A percentile compares a stretch with the other conserved stretches of the same genome.
Conservation (phyloP, 2,888 invertebrate species). For the Ormyrus rosae region DNA sequence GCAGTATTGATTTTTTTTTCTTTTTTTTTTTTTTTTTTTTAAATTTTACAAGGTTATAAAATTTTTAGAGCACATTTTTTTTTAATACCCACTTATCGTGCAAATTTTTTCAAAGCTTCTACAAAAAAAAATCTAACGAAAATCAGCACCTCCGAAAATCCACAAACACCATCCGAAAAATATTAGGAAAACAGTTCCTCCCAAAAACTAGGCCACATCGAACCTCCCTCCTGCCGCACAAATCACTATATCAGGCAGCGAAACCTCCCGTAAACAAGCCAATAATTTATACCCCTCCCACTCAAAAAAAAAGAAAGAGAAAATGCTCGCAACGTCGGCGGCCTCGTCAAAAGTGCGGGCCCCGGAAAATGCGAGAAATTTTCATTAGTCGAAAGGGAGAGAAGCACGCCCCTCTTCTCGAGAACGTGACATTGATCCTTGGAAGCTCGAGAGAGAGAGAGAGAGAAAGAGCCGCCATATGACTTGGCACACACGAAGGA, state of each 20-base stretch:
- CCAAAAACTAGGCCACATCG: too few relatives aligned
- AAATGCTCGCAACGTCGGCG: not conserved
- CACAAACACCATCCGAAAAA: too few relatives aligned
- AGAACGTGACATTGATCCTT: slow-evolving; percentile 61
- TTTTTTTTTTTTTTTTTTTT: too few relatives aligned
- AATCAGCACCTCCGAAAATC: too few relatives aligned
- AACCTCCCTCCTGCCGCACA: not conserved
- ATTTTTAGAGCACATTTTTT: too few relatives aligned
- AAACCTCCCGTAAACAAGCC: not conserved
- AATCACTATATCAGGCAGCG: not conserved
- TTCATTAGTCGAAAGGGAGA: slow-evolving; percentile 62
- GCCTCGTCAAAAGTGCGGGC: not conserved
- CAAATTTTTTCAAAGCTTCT: too few relatives aligned
- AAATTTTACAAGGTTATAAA: too few relatives aligned
- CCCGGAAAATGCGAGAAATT: slow-evolving; percentile 68
- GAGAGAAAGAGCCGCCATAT: not conserved
- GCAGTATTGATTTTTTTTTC: too few relatives aligned
- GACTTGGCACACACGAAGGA: too few relatives aligned
- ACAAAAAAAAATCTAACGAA: too few relatives aligned
- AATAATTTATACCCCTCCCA: slow-evolving; percentile 15
- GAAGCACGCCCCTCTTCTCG: not conserved
- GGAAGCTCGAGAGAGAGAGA: slow-evolving; percentile 39
- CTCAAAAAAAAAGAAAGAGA: not conserved
- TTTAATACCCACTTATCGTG: too few relatives aligned
- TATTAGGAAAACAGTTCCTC: too few relatives aligned